Percentiles rank a stretch among this genome's conserved stretches.
Evolutionary conservation across 2,888 invertebrate species (phyloP).

Genomic region (Achlya flavicornis): DNA sequence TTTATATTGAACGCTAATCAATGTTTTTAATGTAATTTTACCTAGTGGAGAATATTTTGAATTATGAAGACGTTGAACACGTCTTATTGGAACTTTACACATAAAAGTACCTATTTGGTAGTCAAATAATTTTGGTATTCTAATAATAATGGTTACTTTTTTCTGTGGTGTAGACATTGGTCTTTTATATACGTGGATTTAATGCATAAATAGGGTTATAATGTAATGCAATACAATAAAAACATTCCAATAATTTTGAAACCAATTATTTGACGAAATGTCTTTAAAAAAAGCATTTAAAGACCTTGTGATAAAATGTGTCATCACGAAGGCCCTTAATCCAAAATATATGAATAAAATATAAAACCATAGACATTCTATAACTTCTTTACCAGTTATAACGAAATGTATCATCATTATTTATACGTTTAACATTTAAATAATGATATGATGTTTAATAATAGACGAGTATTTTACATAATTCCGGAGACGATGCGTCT

Average conservation of each 20-base stretch:
- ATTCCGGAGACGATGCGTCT: neutral
- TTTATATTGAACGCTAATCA: neutral
- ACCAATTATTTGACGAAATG: too few species aligned
- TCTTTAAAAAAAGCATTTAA: too few species aligned
- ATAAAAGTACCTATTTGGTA: constrained; percentile 32
- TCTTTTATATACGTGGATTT: constrained; percentile 28
- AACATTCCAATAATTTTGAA: too few species aligned
- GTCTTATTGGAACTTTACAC: constrained; percentile 14
- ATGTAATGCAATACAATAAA: too few species aligned
- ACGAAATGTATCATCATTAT: neutral
- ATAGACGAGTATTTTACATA: neutral
- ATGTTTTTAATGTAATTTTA: neutral
- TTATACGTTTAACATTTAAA: constrained; percentile 4
- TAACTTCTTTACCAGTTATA: neutral
- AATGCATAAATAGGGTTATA: too few species aligned
- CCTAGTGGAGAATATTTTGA: neutral
- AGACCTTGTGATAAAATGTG: neutral
- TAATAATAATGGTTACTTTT: constrained; percentile 38
- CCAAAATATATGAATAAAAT: neutral
- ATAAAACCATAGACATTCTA: neutral
- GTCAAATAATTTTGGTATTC: constrained; percentile 41
- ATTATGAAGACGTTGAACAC: constrained; percentile 2
- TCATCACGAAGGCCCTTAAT: neutral
- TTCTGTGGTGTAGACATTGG: constrained; percentile 22
- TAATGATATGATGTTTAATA: neutral